A percentile compares a stretch with the other conserved stretches of the same genome.
These are phyloP conservation scores for Rachycentron canadum DNA, from an alignment of 2,797 vertebrate genomes.

Conservation along the genomic window DNA sequence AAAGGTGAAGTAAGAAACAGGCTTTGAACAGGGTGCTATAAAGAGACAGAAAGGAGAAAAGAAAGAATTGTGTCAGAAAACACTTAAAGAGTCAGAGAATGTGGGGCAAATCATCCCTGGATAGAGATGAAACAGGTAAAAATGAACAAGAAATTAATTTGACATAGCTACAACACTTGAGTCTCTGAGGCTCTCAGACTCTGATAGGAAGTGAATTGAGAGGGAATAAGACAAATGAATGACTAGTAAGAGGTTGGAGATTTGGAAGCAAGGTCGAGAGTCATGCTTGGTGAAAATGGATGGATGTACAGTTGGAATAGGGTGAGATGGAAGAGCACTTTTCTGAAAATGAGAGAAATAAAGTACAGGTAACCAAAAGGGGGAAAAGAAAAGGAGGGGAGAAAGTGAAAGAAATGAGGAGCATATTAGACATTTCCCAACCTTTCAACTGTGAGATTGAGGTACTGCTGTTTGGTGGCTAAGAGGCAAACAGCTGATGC, in stretches of 20 bases:
- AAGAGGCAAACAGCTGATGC: conserved; percentile 21
- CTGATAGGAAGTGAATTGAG: conserved; percentile 17
- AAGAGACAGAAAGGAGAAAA: not conserved
- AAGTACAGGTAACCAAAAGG: no score
- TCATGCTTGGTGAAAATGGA: conserved; percentile 37
- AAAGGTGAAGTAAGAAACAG: not conserved
- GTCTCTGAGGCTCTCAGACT: not conserved
- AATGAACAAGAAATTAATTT: not conserved
- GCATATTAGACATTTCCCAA: conserved; percentile 45
- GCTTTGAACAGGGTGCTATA: not conserved
- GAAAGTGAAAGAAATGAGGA: conserved; percentile 24
- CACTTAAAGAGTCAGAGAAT: not conserved
- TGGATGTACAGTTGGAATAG: conserved; percentile 50
- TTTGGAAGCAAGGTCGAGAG: conserved; percentile 29
- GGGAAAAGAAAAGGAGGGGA: not conserved
- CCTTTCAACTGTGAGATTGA: conserved; percentile 60
- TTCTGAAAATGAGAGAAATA: conserved; percentile 57
- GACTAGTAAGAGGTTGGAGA: conserved; percentile 27
- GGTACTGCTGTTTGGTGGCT: conserved; percentile 28
- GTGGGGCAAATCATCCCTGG: not conserved
- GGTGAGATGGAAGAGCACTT: conserved; percentile 59
- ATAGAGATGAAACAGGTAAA: conserved; percentile 20
- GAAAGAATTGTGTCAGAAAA: not conserved
- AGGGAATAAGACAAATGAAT: conserved; percentile 16
- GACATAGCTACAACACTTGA: conserved; percentile 4